phyloP scores from a whole-genome alignment of 2,113 vertebrate species.

The Cercocebus atys region DNA sequence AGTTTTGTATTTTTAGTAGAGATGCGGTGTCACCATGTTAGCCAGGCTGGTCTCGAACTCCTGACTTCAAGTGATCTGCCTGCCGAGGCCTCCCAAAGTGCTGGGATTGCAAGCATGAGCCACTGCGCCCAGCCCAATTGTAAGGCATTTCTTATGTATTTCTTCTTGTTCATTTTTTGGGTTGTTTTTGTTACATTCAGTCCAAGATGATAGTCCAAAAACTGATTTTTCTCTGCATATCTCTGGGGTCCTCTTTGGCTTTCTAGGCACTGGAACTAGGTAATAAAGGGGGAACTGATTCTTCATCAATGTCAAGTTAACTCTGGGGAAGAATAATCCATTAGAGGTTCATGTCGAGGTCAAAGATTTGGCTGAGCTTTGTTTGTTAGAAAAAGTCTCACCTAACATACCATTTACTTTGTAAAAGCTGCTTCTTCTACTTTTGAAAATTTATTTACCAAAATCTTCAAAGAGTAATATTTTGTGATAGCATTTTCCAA shows the following conservation, averaged over 20 bases:
- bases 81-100: too few relatives aligned
- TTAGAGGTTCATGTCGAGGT: neutral
- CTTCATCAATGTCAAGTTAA: neutral
- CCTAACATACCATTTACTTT: neutral
- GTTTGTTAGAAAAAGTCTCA: neutral
- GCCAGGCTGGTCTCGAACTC: too few relatives aligned
- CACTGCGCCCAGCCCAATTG: neutral
- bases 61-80: too few relatives aligned
- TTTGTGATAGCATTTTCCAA: neutral
- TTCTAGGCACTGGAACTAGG: neutral
- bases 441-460: slow-evolving; percentile 24
- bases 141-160: neutral
- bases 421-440: neutral
- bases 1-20: too few relatives aligned
- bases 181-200: slow-evolving; percentile 24
- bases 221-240: neutral
- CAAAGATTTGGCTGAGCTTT: neutral
- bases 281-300: neutral
- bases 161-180: neutral
- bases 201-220: neutral
- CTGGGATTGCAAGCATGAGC: too few relatives aligned
- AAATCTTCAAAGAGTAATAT: neutral
- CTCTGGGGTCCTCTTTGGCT: neutral
- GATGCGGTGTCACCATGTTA: too few relatives aligned
- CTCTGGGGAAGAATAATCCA: neutral